Conservation (phyloP, 2,113 vertebrate genomes). For the Gnathonemus echidnorhynchus region DNA sequence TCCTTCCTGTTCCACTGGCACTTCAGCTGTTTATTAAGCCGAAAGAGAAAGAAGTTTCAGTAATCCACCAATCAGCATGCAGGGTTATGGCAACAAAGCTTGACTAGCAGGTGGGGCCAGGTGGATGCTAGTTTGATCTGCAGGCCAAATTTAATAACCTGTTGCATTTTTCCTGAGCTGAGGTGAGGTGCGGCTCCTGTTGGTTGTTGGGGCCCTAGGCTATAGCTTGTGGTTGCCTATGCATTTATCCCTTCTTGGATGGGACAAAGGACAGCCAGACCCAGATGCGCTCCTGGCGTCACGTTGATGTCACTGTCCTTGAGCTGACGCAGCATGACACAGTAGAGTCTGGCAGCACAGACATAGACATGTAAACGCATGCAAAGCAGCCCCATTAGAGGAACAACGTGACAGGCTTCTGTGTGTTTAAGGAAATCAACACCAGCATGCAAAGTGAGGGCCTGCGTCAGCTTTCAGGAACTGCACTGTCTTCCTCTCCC, state of each 20-base stretch:
- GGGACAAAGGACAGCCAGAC: neutral
- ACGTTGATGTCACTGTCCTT: neutral
- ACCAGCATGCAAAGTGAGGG: neutral
- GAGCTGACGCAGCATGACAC: neutral
- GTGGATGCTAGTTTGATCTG: neutral
- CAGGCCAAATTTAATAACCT: neutral
- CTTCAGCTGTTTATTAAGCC: neutral
- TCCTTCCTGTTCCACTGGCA: neutral
- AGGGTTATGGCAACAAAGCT: neutral
- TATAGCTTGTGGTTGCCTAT: neutral
- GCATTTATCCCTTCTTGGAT: neutral
- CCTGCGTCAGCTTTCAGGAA: neutral
- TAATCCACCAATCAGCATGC: neutral
- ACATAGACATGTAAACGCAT: neutral
- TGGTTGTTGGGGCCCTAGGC: neutral
- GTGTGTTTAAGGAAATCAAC: neutral
- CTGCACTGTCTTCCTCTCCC: neutral
- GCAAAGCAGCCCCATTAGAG: neutral
- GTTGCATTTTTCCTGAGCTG: neutral
- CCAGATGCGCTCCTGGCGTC: neutral
- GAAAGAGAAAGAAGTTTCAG: neutral
- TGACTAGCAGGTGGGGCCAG: neutral
- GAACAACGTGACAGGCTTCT: neutral
- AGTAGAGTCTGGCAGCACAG: neutral
- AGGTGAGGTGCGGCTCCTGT: neutral